Conservation (phyloP, 2,113 vertebrate genomes). For the Rhinogobius similis region DNA sequence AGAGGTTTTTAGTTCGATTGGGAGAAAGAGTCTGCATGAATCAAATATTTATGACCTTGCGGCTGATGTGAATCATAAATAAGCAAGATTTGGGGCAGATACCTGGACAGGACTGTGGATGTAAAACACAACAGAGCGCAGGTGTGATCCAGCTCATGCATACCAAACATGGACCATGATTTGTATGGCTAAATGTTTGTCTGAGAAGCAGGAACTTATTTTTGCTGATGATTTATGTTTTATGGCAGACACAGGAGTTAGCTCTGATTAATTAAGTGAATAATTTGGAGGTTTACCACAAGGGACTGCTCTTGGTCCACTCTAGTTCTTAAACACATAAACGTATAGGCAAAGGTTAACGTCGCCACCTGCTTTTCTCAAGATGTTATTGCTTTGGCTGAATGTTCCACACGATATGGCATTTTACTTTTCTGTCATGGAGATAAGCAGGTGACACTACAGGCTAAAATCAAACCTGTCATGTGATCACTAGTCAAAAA, state of each 20-base stretch:
- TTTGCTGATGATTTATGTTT: background rate
- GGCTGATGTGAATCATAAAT: slow-evolving; percentile 27
- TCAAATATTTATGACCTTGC: slow-evolving; percentile 55
- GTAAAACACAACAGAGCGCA: slow-evolving; percentile 40
- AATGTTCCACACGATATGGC: background rate
- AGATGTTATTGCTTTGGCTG: background rate
- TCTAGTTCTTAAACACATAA: background rate
- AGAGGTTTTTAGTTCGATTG: slow-evolving; percentile 5
- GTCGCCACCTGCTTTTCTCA: background rate
- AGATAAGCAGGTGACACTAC: background rate
- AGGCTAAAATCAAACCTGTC: too few relatives aligned
- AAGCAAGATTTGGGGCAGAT: slow-evolving; percentile 28
- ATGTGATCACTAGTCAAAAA: too few relatives aligned
- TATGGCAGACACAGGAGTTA: background rate
- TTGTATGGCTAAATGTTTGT: background rate
- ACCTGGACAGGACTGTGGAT: slow-evolving; percentile 19
- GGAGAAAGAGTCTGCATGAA: slow-evolving; percentile 27
- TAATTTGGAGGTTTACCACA: background rate
- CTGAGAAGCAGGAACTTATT: background rate
- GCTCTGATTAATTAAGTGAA: background rate
- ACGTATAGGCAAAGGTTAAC: background rate
- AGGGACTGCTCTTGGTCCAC: background rate
- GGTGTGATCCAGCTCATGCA: slow-evolving; percentile 30
- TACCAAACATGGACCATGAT: slow-evolving; percentile 34
- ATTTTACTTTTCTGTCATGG: background rate